A percentile compares a stretch with the other conserved stretches of the same genome.
phyloP scores from a whole-genome alignment of 2,113 vertebrate genomes.

The Rhea americana region DNA sequence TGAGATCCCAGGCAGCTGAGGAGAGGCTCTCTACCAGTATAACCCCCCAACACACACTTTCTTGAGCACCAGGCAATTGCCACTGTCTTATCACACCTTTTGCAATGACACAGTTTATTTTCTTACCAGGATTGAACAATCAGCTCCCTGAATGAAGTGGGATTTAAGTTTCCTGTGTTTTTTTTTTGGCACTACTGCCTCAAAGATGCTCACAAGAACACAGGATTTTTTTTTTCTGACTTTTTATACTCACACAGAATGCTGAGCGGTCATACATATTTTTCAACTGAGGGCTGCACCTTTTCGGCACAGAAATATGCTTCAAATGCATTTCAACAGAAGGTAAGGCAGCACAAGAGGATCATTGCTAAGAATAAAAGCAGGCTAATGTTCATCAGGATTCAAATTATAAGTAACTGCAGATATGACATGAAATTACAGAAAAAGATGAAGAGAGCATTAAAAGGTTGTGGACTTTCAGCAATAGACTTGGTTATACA shows the following conservation, averaged over 20 bases:
- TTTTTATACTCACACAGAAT: background rate
- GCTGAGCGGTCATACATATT: background rate
- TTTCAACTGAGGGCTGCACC: background rate
- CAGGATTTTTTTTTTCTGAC: background rate
- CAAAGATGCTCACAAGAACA: background rate
- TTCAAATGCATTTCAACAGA: slow-evolving; percentile 27
- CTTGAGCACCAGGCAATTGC: background rate
- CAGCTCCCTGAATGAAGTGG: rapidly evolving
- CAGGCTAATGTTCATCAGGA: background rate
- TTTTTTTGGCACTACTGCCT: background rate
- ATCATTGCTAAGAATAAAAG: background rate
- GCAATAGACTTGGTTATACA: background rate
- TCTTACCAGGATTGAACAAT: background rate
- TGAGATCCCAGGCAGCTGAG: background rate
- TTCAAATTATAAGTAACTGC: background rate
- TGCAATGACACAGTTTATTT: background rate
- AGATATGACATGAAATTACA: background rate
- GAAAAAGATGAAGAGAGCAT: background rate
- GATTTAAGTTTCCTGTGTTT: background rate
- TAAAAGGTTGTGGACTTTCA: background rate
- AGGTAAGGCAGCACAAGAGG: background rate
- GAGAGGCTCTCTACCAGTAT: background rate
- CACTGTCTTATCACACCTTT: background rate
- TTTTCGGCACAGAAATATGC: background rate
- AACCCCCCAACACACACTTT: background rate